Conservation (phyloP, 2,797 vertebrate species). For the Basileuterus tristriatus region DNA sequence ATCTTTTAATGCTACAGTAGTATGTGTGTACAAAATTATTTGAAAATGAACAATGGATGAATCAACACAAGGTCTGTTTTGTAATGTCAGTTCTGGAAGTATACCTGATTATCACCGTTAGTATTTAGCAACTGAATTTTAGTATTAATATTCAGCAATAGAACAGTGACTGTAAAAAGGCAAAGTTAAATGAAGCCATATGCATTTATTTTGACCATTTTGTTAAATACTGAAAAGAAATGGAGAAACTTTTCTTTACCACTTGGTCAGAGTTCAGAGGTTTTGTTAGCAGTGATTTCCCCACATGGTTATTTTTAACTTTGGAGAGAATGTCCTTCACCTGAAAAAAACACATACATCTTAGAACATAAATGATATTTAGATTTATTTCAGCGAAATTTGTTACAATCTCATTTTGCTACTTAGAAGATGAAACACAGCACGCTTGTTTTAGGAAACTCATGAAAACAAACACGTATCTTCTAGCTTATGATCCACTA, state of each 20-base stretch:
- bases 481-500: background rate
- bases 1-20: background rate
- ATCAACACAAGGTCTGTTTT: background rate
- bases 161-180: background rate
- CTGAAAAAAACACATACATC: slow-evolving; percentile 70
- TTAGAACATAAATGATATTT: background rate
- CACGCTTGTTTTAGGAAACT: background rate
- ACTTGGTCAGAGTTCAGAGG: slow-evolving; percentile 83
- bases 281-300: slow-evolving; percentile 82
- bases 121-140: background rate
- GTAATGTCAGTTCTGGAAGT: background rate
- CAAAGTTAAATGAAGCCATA: background rate
- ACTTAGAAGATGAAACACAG: background rate
- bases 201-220: background rate
- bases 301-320: slow-evolving; percentile 79
- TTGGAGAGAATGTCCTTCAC: slow-evolving; percentile 81
- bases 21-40: background rate
- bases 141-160: background rate
- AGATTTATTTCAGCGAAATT: background rate
- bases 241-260: slow-evolving; percentile 73
- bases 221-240: background rate
- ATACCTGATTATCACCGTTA: background rate
- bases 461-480: background rate
- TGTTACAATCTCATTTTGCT: background rate
- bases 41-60: background rate